Conservation (phyloP, 2,113 vertebrate species). For the Hydropotes inermis region DNA sequence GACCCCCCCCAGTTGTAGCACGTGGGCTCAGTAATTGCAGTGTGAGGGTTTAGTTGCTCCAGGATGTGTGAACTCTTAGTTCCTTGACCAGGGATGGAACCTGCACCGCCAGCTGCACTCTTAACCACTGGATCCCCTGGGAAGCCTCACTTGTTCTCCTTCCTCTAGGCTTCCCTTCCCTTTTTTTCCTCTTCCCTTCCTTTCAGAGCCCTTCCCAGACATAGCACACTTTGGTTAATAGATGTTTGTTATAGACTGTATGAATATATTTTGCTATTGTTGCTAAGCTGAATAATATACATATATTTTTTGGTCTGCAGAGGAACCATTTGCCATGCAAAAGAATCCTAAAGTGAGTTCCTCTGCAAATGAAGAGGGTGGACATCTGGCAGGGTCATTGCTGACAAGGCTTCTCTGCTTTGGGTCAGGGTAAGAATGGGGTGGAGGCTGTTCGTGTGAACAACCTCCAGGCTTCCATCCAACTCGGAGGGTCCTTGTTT, state of each 20-base stretch:
- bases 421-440: background rate
- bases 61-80: background rate
- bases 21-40: background rate
- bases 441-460: background rate
- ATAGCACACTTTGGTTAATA: background rate
- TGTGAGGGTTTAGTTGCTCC: background rate
- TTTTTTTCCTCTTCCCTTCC: background rate
- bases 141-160: background rate
- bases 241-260: background rate
- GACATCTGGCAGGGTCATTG: background rate
- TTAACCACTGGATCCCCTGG: background rate
- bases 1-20: background rate
- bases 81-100: background rate
- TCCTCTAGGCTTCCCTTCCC: background rate
- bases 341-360: background rate
- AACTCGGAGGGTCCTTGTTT: rapidly evolving
- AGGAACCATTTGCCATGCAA: background rate
- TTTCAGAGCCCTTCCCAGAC: background rate
- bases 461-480: background rate
- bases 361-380: background rate
- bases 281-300: background rate
- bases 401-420: too few species aligned
- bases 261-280: background rate
- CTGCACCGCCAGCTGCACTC: background rate
- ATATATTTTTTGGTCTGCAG: background rate